Evolutionary conservation across 1,140 invertebrate genomes (phyloP).

Genomic region (Calliphora vicina): DNA sequence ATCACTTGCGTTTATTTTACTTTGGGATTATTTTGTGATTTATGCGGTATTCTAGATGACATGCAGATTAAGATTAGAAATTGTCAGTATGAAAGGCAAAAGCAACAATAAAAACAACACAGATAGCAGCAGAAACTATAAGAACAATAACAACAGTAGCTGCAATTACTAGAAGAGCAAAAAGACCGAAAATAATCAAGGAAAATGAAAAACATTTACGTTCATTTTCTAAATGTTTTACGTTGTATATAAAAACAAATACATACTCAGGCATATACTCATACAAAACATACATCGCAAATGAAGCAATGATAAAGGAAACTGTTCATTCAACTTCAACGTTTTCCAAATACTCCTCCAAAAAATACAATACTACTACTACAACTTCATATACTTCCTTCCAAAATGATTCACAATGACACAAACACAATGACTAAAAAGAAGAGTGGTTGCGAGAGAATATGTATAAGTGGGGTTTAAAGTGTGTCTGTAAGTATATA

Average conservation of each 20-base stretch:
- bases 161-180: background rate
- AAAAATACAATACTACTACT: background rate
- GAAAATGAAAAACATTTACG: background rate
- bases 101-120: background rate
- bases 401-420: too few relatives aligned
- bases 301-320: too few relatives aligned
- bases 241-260: background rate
- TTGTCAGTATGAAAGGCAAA: slow-evolving; percentile 37
- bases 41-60: slow-evolving; percentile 60
- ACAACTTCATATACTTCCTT: too few relatives aligned
- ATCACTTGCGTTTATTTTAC: slow-evolving; percentile 48
- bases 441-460: background rate
- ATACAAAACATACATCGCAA: background rate
- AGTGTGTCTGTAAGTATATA: background rate
- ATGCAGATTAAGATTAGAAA: slow-evolving; percentile 61
- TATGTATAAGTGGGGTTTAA: too few relatives aligned
- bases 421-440: background rate
- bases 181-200: slow-evolving; percentile 1
- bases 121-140: background rate
- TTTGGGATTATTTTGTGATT: slow-evolving; percentile 60
- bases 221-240: too few relatives aligned
- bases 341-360: background rate
- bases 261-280: background rate
- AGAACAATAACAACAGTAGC: background rate
- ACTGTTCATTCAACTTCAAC: too few relatives aligned